A percentile compares a stretch with the other conserved stretches of the same genome.
Evolutionary conservation across 2,888 invertebrate species (phyloP).

Genomic region (Acrocera orbiculus): DNA sequence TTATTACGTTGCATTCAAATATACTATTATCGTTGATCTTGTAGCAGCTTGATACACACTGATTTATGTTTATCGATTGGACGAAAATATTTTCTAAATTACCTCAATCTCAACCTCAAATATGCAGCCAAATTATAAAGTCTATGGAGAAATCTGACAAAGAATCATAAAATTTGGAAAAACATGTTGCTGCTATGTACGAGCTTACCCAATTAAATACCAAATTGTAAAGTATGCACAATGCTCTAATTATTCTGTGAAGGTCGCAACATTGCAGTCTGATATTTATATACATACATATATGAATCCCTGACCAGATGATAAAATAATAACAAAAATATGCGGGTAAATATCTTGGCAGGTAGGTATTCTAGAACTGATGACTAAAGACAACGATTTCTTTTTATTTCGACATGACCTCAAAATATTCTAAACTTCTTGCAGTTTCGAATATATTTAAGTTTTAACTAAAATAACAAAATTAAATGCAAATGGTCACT

Average conservation of each 20-base stretch:
- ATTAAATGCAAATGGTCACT: slow-evolving; percentile 2
- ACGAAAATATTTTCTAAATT: slow-evolving; percentile 5
- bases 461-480: slow-evolving; percentile 3
- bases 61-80: slow-evolving; percentile 4
- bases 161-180: slow-evolving; percentile 4
- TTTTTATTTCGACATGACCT: slow-evolving; percentile 4
- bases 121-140: slow-evolving; percentile 3
- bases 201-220: slow-evolving; percentile 5
- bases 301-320: slow-evolving; percentile 5
- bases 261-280: slow-evolving; percentile 1
- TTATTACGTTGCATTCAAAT: slow-evolving; percentile 5
- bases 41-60: slow-evolving; percentile 4
- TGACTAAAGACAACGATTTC: slow-evolving; percentile 4
- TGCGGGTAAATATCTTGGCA: slow-evolving; percentile 4
- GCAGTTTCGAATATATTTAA: slow-evolving; percentile 5
- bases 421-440: slow-evolving; percentile 4
- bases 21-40: slow-evolving; percentile 3
- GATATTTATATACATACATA: slow-evolving; percentile 4
- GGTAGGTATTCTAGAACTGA: slow-evolving; percentile 3
- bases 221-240: slow-evolving; percentile 2
- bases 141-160: slow-evolving; percentile 2
- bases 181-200: slow-evolving; percentile 2
- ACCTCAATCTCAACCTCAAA: slow-evolving; percentile 4
- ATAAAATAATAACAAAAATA: slow-evolving; percentile 6
- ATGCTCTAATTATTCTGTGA: slow-evolving; percentile 2